Evolutionary conservation across 2,888 invertebrate species (phyloP).

Genomic region (Dendrolimus houi): DNA sequence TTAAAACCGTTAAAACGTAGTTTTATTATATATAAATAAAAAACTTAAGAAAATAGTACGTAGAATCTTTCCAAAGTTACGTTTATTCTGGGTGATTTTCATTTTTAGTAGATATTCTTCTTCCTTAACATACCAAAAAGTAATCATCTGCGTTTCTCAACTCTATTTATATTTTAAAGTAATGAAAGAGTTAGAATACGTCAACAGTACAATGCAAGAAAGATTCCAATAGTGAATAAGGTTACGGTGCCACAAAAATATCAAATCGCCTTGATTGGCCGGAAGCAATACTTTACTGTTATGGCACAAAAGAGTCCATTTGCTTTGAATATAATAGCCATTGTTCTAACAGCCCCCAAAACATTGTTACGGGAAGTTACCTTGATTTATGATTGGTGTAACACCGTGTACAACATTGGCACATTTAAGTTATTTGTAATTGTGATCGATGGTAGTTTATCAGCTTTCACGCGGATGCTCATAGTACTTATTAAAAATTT

Average conservation of each 20-base stretch:
- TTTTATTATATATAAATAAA: no score
- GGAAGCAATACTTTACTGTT: constrained; percentile 62
- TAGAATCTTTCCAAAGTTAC: no score
- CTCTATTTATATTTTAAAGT: no score
- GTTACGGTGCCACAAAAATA: constrained; percentile 36
- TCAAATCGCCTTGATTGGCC: constrained; percentile 47
- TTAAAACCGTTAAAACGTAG: no score
- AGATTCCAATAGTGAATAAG: constrained; percentile 3
- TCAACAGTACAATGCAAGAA: background rate
- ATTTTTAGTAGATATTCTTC: no score
- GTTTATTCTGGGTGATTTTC: no score
- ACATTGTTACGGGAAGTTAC: constrained; percentile 58
- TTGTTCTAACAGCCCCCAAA: constrained; percentile 58
- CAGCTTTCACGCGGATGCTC: no score
- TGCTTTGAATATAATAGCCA: constrained; percentile 68
- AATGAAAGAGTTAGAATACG: no score
- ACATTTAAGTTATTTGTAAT: background rate
- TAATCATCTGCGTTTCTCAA: no score
- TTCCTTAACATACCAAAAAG: no score
- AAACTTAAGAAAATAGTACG: no score
- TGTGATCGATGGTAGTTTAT: background rate
- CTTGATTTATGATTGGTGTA: constrained; percentile 44
- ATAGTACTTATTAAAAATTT: no score
- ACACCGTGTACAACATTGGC: background rate
- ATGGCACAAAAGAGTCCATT: constrained; percentile 56